Percentiles rank a stretch among this genome's conserved stretches.
Evolutionary conservation across 2,888 invertebrate species (phyloP).

Genomic region (Mycogona germanica): DNA sequence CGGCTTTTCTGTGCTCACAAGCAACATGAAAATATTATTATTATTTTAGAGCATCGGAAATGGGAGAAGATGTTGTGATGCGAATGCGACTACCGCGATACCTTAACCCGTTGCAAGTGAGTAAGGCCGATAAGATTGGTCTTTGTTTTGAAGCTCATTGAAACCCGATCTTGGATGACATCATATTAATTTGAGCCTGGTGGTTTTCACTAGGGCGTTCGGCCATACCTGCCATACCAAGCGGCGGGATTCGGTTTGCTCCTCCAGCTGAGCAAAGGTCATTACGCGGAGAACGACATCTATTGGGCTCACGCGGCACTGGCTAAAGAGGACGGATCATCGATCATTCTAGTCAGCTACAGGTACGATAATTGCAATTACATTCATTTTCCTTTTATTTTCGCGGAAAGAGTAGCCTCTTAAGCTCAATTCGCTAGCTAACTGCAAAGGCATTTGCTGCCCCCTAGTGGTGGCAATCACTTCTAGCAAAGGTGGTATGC

Average conservation of each 20-base stretch:
- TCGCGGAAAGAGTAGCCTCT: background rate
- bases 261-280: constrained; percentile 48
- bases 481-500: too few relatives aligned
- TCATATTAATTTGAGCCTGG: constrained; percentile 4
- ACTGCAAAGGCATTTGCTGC: too few relatives aligned
- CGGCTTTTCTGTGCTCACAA: too few relatives aligned
- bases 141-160: background rate
- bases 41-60: constrained; percentile 42
- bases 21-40: too few relatives aligned
- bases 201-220: constrained; percentile 46
- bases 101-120: constrained; percentile 49
- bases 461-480: too few relatives aligned
- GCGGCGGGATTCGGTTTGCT: constrained; percentile 56
- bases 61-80: constrained; percentile 49
- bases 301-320: constrained; percentile 58
- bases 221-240: constrained; percentile 55
- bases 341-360: constrained; percentile 51
- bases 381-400: constrained; percentile 19
- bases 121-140: background rate
- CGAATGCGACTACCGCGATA: constrained; percentile 56
- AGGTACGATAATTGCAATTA: too few relatives aligned
- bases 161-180: background rate
- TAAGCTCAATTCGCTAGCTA: background rate
- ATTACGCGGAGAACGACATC: constrained; percentile 49
- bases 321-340: constrained; percentile 47